Conservation (phyloP, 2,888 invertebrate species). For the Nomada fucata region DNA sequence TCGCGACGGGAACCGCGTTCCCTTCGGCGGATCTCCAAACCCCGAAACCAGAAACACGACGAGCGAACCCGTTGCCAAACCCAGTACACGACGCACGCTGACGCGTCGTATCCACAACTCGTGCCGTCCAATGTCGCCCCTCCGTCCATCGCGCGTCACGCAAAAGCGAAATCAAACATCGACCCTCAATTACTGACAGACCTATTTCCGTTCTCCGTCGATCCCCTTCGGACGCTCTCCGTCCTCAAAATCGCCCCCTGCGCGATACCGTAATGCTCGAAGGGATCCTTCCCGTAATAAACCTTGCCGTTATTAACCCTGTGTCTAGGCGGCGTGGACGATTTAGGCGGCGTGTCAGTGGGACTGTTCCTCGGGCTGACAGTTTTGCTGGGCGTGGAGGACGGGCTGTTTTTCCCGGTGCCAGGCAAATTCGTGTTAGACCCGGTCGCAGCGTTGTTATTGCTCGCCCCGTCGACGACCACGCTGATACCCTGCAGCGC, state of each 20-base stretch:
- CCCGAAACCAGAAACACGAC: slow-evolving; percentile 10
- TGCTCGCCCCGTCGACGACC: neutral
- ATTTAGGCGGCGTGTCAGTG: slow-evolving; percentile 33
- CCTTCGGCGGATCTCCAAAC: neutral
- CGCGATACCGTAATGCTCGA: slow-evolving; percentile 79
- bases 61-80: slow-evolving; percentile 26
- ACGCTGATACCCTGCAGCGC: slow-evolving; percentile 74
- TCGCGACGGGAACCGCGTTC: no score
- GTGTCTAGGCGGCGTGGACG: slow-evolving; percentile 40
- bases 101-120: slow-evolving; percentile 3
- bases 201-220: slow-evolving; percentile 77
- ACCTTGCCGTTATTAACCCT: slow-evolving; percentile 30
- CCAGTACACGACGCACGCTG: slow-evolving; percentile 18
- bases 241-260: slow-evolving; percentile 71
- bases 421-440: neutral
- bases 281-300: slow-evolving; percentile 77
- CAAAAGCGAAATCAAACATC: slow-evolving; percentile 23
- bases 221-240: slow-evolving; percentile 68
- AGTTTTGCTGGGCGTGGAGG: slow-evolving; percentile 27
- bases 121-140: neutral
- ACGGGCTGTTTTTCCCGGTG: slow-evolving; percentile 37
- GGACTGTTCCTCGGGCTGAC: slow-evolving; percentile 46
- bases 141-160: slow-evolving; percentile 8
- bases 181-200: slow-evolving; percentile 77
- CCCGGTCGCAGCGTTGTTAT: neutral